A percentile compares a stretch with the other conserved stretches of the same genome.
phyloP scores from a whole-genome alignment of 2,888 invertebrate species.

The Plusia festucae region DNA sequence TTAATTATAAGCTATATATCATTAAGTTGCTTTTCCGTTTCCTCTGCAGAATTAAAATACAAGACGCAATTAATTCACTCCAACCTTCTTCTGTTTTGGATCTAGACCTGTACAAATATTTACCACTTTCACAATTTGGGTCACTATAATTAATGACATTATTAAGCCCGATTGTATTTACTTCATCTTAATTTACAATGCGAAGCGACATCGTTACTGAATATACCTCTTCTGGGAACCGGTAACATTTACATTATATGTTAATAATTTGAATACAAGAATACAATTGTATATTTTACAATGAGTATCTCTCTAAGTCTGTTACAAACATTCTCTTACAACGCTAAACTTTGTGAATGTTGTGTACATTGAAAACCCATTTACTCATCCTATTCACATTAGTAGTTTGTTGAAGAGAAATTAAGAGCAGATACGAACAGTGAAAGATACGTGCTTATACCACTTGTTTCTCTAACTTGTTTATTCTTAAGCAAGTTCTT shows the following conservation, averaged over 20 bases:
- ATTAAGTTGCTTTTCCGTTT: conserved; percentile 6
- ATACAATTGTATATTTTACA: conserved; percentile 36
- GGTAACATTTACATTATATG: conserved; percentile 35
- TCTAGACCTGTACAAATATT: conserved; percentile 15
- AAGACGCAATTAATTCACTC: conserved; percentile 10
- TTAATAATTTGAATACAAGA: conserved; percentile 41
- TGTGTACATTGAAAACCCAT: conserved; percentile 34
- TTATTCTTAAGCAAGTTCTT: background rate
- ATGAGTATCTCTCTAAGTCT: conserved; percentile 15
- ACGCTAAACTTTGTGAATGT: conserved; percentile 16
- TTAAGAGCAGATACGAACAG: background rate
- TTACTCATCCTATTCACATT: conserved; percentile 17
- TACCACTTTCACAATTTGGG: conserved; percentile 12
- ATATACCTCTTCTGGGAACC: conserved; percentile 21
- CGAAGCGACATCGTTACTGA: conserved; percentile 20
- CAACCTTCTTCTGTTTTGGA: conserved; percentile 21
- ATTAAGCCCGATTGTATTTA: background rate
- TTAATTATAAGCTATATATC: too few relatives aligned
- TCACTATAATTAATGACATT: conserved; percentile 8
- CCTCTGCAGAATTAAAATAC: conserved; percentile 7
- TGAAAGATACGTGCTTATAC: background rate
- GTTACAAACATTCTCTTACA: conserved; percentile 23
- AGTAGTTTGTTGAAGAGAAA: background rate
- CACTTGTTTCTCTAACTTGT: background rate
- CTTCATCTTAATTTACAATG: background rate